phyloP scores from a whole-genome alignment of 23 tunicate species.

The Phallusia fumigata region DNA sequence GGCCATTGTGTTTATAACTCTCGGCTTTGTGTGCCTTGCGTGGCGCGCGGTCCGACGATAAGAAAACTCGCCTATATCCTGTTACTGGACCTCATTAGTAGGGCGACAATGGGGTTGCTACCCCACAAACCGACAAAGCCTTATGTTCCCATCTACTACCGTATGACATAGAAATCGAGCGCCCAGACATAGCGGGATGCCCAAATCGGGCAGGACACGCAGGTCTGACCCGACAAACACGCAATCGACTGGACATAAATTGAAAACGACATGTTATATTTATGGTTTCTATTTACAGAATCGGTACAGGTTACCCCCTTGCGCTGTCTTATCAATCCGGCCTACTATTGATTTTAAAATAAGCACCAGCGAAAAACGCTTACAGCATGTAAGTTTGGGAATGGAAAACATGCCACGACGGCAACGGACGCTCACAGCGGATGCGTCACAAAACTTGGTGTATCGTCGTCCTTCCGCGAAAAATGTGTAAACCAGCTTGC shows the following conservation, averaged over 20 bases:
- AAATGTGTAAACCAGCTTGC: background rate
- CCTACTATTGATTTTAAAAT: background rate
- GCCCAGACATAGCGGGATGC: background rate
- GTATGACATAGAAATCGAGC: background rate
- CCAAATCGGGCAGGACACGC: background rate
- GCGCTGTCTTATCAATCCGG: background rate
- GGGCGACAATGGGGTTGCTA: conserved; percentile 1
- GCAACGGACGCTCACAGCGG: background rate
- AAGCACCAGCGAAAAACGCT: background rate
- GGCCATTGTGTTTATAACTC: conserved; percentile 11
- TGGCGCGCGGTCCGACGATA: background rate
- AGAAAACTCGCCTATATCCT: background rate
- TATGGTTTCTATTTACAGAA: background rate
- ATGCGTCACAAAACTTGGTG: background rate
- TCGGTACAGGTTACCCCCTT: background rate
- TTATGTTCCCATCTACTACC: background rate
- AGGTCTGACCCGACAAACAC: background rate
- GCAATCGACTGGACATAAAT: background rate
- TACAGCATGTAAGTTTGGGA: background rate
- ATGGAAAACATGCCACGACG: background rate
- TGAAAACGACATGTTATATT: background rate
- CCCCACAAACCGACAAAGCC: background rate
- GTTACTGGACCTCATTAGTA: conserved; percentile 11
- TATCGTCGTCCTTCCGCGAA: background rate
- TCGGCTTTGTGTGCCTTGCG: background rate